phyloP scores from a whole-genome alignment of 2,797 vertebrate species.

The Megalops cyprinoides region DNA sequence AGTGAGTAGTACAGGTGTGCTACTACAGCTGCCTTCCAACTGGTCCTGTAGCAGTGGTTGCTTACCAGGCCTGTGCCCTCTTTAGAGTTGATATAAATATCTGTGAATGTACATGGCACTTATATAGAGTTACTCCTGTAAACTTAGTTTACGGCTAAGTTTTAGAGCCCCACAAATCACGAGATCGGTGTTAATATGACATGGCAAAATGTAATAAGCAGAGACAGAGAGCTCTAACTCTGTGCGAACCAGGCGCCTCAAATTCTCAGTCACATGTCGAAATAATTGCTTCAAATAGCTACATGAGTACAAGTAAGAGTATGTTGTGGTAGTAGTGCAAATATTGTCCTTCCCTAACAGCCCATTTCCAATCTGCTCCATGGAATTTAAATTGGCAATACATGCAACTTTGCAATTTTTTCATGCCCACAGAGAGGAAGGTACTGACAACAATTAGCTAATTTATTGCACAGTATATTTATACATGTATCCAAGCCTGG shows the following conservation, averaged over 20 bases:
- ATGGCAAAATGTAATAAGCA: not conserved
- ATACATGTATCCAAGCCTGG: not conserved
- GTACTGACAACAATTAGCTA: constrained; percentile 17
- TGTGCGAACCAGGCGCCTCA: not conserved
- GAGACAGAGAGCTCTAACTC: accelerated
- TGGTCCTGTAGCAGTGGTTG: constrained; percentile 48
- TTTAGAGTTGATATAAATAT: constrained; percentile 74
- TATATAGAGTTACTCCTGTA: constrained; percentile 32
- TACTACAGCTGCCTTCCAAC: constrained; percentile 43
- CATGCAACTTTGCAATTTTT: not conserved
- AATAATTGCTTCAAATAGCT: not conserved
- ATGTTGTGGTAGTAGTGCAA: not conserved
- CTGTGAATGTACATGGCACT: constrained; percentile 43
- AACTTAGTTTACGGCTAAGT: constrained; percentile 33
- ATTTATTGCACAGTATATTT: constrained; percentile 29
- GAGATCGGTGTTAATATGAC: not conserved
- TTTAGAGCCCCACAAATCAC: constrained; percentile 16
- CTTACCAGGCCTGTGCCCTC: constrained; percentile 52
- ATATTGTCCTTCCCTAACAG: not conserved
- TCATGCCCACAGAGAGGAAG: not conserved
- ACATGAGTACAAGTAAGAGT: too few species aligned
- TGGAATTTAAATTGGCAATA: not conserved
- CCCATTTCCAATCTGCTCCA: not conserved
- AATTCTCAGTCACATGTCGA: not conserved
- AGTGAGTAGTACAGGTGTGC: constrained; percentile 68